Conservation (phyloP, 2,888 invertebrate species). For the Eupeodes luniger region DNA sequence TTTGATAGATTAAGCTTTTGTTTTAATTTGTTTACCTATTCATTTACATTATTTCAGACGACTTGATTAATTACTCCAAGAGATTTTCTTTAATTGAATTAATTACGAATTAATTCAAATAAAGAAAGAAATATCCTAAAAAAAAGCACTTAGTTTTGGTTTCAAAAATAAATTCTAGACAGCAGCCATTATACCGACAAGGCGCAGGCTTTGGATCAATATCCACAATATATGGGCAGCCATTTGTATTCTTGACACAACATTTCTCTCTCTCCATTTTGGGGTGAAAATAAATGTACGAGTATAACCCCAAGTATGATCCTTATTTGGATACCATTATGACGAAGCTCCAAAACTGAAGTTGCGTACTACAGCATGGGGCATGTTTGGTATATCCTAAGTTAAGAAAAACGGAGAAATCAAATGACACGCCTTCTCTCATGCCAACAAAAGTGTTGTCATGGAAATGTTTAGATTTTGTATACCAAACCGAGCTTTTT, state of each 20-base stretch:
- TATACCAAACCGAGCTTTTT: slow-evolving; percentile 33
- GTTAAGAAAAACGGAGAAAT: slow-evolving; percentile 45
- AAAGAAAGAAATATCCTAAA: background rate
- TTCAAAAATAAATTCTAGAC: background rate
- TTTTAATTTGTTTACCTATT: background rate
- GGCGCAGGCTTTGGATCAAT: slow-evolving; percentile 73
- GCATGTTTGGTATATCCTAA: background rate
- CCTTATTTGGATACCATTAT: slow-evolving; percentile 69
- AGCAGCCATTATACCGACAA: slow-evolving; percentile 42
- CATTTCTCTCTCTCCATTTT: background rate
- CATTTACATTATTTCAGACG: background rate
- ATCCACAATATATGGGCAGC: slow-evolving; percentile 48
- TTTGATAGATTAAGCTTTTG: background rate
- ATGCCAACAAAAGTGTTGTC: slow-evolving; percentile 47
- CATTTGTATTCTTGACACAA: slow-evolving; percentile 56
- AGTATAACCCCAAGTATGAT: slow-evolving; percentile 60
- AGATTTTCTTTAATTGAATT: background rate
- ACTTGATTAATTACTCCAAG: background rate
- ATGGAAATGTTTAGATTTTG: slow-evolving; percentile 59
- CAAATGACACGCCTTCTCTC: slow-evolving; percentile 65
- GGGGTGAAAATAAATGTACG: background rate
- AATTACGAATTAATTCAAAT: background rate
- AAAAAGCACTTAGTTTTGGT: background rate
- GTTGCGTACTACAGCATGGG: slow-evolving; percentile 61
- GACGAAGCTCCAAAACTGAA: slow-evolving; percentile 55